These are phyloP conservation scores for Drosophila mercatorum DNA, from an alignment of 2,888 invertebrate genomes.

Conservation along the genomic window DNA sequence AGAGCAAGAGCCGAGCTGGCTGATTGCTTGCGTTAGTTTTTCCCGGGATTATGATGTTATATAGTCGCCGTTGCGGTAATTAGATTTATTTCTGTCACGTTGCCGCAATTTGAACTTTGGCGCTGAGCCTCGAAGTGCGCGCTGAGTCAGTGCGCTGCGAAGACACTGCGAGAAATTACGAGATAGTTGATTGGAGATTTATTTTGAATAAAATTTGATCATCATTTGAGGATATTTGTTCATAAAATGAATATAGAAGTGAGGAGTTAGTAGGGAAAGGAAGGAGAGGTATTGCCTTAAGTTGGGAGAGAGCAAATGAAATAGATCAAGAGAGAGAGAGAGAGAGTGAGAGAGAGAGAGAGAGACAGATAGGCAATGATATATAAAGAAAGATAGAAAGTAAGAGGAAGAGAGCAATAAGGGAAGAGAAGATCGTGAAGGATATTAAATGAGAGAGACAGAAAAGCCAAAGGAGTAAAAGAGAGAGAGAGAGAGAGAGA, in stretches of 20 bases:
- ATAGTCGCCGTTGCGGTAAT: conserved; percentile 38
- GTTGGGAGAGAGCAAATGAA: background rate
- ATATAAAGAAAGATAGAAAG: too few species aligned
- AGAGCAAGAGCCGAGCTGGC: background rate
- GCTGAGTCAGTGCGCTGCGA: conserved; percentile 44
- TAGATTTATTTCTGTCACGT: conserved; percentile 64
- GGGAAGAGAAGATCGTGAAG: too few species aligned
- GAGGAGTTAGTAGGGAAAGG: too few species aligned
- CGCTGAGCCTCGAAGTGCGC: conserved; percentile 33
- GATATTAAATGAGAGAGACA: too few species aligned
- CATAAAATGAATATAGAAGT: too few species aligned
- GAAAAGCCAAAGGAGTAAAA: too few species aligned
- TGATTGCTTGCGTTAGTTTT: conserved; percentile 2
- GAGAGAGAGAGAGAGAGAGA: too few species aligned
- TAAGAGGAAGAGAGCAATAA: too few species aligned
- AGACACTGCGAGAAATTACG: conserved; percentile 21
- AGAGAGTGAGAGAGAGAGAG: too few species aligned
- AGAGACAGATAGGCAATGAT: too few species aligned
- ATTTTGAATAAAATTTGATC: too few species aligned
- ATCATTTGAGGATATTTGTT: too few species aligned
- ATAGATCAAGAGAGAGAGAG: background rate
- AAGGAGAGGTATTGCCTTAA: background rate
- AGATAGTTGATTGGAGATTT: background rate
- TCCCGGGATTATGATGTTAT: conserved; percentile 63
- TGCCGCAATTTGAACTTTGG: conserved; percentile 61